Evolutionary conservation across 2,113 vertebrate species (phyloP), one percentile per base, ranked within the genome.

Genomic region (Microcebus tavaratra): DNA sequence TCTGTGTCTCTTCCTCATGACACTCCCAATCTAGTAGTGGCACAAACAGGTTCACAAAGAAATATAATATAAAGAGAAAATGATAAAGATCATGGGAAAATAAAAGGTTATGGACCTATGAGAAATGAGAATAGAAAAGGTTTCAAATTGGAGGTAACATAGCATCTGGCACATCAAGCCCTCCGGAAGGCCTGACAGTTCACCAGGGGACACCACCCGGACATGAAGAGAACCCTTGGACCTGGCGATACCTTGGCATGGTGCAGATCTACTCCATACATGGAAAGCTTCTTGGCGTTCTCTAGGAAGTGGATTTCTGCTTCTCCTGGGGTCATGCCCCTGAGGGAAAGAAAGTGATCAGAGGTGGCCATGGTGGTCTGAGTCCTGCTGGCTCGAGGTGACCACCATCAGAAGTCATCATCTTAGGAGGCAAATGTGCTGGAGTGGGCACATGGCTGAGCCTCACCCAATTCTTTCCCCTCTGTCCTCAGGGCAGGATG

Each of bases 241-340:
- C 65, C 68, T 4, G 1, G 31, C 0, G 3, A 0, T 99, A 99
- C 99, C 99, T 99, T 99, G 90, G 99, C 99, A 0, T 99, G 99
- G 97, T 99, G 99, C 79, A 99, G 99, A 98, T 99, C 99, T 36
- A 99, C 99, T 39, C 99, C 99, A 0, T 99, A 99, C 99, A 99
- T 99, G 93, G 99, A 99, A 68, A 99, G 98, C 98, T 99, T 99
- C 99, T 99, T 99, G 34, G 99, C 99, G 0, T 99, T 99, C 98
- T 99, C 99, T 95, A 99, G 98, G 97, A 99, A 99, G 97, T 99
- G 99, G 91, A 99, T 99, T 98, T 99, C 99, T 1, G 99, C 99
- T 97, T 99, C 99, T 75, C 99, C 99, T 0, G 99, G 99, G 53
- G 99, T 99, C 99, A 99, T 99, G 95, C 99, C 99, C 98, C 99